Percentiles rank a stretch among this genome's conserved stretches.
Conservation (phyloP, 2,113 vertebrate genomes). For the Bubo blakistoni region DNA sequence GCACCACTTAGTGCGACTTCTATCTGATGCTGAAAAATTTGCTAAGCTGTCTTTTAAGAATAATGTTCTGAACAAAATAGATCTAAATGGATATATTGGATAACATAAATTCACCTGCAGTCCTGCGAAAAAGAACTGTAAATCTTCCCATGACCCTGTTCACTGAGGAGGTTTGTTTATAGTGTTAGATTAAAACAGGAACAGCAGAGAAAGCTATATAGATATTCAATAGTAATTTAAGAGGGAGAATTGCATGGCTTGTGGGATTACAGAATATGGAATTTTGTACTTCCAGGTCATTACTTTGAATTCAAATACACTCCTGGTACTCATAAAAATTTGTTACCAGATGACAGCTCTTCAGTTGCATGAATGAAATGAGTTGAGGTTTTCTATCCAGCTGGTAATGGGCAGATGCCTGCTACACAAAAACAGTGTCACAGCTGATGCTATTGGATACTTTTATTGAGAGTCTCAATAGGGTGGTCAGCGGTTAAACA, state of each 20-base stretch:
- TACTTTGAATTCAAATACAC: slow-evolving; percentile 37
- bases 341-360: slow-evolving; percentile 41
- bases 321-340: slow-evolving; percentile 47
- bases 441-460: neutral
- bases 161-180: slow-evolving; percentile 7
- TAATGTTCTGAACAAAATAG: neutral
- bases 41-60: neutral
- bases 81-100: slow-evolving; percentile 15
- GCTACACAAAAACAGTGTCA: neutral
- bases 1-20: neutral
- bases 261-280: slow-evolving; percentile 49
- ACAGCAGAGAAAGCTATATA: neutral
- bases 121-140: neutral
- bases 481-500: slow-evolving; percentile 1
- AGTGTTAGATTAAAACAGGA: slow-evolving; percentile 20
- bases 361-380: neutral
- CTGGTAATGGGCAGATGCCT: slow-evolving; percentile 17
- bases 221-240: slow-evolving; percentile 26
- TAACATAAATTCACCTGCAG: slow-evolving; percentile 34
- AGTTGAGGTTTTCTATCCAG: slow-evolving; percentile 1
- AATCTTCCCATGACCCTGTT: neutral
- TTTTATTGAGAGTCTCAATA: neutral
- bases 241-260: neutral
- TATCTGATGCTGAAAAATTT: neutral
- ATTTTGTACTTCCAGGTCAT: slow-evolving; percentile 45